A percentile compares a stretch with the other conserved stretches of the same genome.
phyloP scores from a whole-genome alignment of 1,140 invertebrate genomes.

The Trissolcus basalis region DNA sequence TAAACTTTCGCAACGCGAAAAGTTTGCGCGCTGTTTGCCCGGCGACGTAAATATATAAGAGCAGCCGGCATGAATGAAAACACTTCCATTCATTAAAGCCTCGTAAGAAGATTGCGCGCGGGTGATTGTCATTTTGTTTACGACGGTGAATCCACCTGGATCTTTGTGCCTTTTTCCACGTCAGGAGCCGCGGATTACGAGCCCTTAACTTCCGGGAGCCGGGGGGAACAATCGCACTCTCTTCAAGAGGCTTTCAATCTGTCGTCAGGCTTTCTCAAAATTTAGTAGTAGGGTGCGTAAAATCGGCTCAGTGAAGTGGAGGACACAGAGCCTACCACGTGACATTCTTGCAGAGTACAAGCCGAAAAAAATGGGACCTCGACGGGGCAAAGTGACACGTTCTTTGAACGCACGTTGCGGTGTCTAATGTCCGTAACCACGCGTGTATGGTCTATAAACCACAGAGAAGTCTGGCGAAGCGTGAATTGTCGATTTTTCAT shows the following conservation, averaged over 20 bases:
- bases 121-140: constrained; percentile 46
- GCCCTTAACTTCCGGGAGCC: constrained; percentile 54
- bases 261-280: constrained; percentile 28
- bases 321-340: constrained; percentile 28
- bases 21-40: background rate
- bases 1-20: background rate
- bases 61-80: constrained; percentile 22
- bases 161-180: constrained; percentile 50
- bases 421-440: constrained; percentile 58
- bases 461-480: constrained; percentile 49
- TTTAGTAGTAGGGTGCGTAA: constrained; percentile 24
- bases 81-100: constrained; percentile 40
- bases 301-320: constrained; percentile 25
- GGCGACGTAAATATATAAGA: constrained; percentile 23
- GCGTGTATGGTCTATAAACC: constrained; percentile 55
- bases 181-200: constrained; percentile 42
- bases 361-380: constrained; percentile 19
- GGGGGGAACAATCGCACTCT: constrained; percentile 33
- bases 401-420: constrained; percentile 43
- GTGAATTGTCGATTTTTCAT: constrained; percentile 59
- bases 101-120: constrained; percentile 36
- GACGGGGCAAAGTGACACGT: constrained; percentile 44
- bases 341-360: constrained; percentile 13
- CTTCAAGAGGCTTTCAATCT: constrained; percentile 22
- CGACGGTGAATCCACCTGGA: constrained; percentile 40